phyloP scores from a whole-genome alignment of 1,140 invertebrate genomes.

The Agraylea sexmaculata region DNA sequence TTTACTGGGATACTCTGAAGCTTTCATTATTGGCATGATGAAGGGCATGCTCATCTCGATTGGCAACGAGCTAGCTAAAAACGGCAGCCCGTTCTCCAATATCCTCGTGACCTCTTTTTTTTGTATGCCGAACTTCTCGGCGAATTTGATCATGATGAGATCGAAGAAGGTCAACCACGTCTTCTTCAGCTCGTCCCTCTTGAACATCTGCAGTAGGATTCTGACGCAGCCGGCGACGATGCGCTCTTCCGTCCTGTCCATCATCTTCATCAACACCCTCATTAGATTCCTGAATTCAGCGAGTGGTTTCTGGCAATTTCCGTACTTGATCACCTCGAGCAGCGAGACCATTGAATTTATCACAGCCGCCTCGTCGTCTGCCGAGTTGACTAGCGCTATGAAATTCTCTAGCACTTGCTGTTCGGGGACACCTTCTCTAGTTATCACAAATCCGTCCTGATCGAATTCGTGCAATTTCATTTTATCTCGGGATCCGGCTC shows the following conservation, averaged over 20 bases:
- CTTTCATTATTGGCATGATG: conserved; percentile 69
- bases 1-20: conserved; percentile 73
- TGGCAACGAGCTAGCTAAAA: conserved; percentile 62
- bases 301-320: conserved; percentile 31
- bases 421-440: conserved; percentile 34
- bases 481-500: conserved; percentile 27
- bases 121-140: conserved; percentile 68
- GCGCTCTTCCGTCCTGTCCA: conserved; percentile 54
- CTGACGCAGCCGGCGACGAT: conserved; percentile 60
- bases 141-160: conserved; percentile 74
- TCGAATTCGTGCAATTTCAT: conserved; percentile 34
- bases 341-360: conserved; percentile 30
- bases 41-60: conserved; percentile 42
- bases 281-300: no score
- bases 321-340: conserved; percentile 37
- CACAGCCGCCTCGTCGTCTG: conserved; percentile 26
- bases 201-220: conserved; percentile 70
- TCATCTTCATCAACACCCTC: conserved; percentile 58
- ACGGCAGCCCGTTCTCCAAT: conserved; percentile 45
- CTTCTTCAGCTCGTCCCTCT: conserved; percentile 57
- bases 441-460: conserved; percentile 36
- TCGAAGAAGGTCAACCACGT: conserved; percentile 79
- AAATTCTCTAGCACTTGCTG: conserved; percentile 34
- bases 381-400: conserved; percentile 28
- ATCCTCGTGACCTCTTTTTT: conserved; percentile 55